phyloP scores from a whole-genome alignment of 2,797 vertebrate species.

The Sparidentex hasta region DNA sequence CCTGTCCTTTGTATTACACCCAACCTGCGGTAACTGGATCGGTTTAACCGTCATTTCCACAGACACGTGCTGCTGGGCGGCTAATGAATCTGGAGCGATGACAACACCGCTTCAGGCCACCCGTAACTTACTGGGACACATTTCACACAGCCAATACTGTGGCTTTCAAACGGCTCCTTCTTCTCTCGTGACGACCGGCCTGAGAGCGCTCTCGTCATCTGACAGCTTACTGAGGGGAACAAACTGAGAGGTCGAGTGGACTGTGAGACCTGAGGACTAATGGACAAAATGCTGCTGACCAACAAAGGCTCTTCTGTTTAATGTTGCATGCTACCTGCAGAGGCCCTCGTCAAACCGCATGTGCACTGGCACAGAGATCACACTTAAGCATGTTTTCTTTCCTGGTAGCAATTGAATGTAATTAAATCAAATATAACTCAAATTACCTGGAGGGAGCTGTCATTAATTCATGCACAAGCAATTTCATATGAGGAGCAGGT shows the following conservation, averaged over 20 bases:
- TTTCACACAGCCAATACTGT: constrained; percentile 46
- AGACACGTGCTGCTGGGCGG: constrained; percentile 38
- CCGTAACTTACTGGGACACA: constrained; percentile 20
- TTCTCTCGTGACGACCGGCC: constrained; percentile 38
- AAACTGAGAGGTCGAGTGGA: constrained; percentile 10
- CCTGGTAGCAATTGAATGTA: constrained; percentile 58
- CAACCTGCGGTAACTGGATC: constrained; percentile 54
- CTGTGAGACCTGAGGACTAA: constrained; percentile 38
- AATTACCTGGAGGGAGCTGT: constrained; percentile 47
- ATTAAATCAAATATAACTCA: constrained; percentile 68
- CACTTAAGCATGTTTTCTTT: constrained; percentile 66
- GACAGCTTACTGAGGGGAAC: constrained; percentile 18
- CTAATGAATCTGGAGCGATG: constrained; percentile 65
- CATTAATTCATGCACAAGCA: constrained; percentile 43
- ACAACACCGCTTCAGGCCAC: constrained; percentile 50
- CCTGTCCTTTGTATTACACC: constrained; percentile 71
- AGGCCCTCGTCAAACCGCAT: constrained; percentile 22
- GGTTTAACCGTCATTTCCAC: constrained; percentile 57
- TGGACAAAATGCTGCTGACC: constrained; percentile 18
- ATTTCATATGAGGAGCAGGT: constrained; percentile 47
- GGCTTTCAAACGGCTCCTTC: constrained; percentile 38
- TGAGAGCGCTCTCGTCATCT: constrained; percentile 39
- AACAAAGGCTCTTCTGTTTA: constrained; percentile 64
- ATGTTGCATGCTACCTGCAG: constrained; percentile 39
- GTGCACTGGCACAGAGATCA: constrained; percentile 39